A percentile compares a stretch with the other conserved stretches of the same genome.
Evolutionary conservation across 2,888 invertebrate species (phyloP).

Genomic region (Ophioninae sp.): DNA sequence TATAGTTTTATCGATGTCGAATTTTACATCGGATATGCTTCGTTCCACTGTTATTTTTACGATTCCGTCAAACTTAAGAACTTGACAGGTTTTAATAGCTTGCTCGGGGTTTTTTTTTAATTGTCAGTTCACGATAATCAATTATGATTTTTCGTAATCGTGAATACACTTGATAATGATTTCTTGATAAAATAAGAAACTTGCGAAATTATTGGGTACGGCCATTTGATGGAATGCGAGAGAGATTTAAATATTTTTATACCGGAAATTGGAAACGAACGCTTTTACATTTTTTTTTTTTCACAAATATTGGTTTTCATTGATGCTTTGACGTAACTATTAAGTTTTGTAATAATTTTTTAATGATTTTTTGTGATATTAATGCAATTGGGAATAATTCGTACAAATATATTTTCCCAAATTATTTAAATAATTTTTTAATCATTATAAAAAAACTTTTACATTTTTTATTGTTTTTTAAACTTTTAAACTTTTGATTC

Average conservation of each 20-base stretch:
- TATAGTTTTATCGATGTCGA: slow-evolving; percentile 6
- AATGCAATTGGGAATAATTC: no score
- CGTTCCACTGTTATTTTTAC: background rate
- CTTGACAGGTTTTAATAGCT: background rate
- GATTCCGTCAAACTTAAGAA: background rate
- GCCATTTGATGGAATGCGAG: background rate
- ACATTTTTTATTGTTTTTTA: no score
- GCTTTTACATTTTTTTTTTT: no score
- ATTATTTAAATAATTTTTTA: no score
- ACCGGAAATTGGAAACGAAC: background rate
- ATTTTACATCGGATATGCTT: slow-evolving; percentile 19
- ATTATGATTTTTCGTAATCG: background rate
- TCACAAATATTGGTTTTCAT: no score
- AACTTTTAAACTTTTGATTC: background rate
- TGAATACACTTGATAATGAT: background rate
- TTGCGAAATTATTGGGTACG: background rate
- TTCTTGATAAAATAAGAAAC: background rate
- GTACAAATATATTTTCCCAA: no score
- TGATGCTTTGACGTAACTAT: background rate
- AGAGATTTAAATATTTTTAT: background rate
- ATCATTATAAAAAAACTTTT: no score
- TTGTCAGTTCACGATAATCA: background rate
- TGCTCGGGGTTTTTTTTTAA: background rate
- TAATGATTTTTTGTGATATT: no score
- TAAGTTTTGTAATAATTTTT: background rate